A percentile compares a stretch with the other conserved stretches of the same genome.
phyloP scores from a whole-genome alignment of 2,113 vertebrate species.

The Regulus satrapa region DNA sequence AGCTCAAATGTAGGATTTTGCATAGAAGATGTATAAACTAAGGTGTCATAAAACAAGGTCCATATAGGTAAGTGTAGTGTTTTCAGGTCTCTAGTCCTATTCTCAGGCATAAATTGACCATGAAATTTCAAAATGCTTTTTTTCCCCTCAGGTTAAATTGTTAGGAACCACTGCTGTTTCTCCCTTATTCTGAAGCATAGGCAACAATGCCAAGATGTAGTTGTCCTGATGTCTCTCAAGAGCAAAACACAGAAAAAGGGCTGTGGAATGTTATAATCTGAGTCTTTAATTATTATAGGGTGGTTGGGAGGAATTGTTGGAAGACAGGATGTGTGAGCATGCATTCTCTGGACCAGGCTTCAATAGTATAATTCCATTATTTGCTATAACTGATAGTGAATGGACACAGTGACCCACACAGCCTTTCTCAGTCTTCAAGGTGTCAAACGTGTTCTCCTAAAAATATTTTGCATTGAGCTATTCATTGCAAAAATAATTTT shows the following conservation, averaged over 20 bases:
- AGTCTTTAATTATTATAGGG: background rate
- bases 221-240: background rate
- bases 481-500: background rate
- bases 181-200: background rate
- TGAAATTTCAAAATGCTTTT: background rate
- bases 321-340: background rate
- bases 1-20: background rate
- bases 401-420: background rate
- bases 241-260: background rate
- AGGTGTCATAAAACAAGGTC: background rate
- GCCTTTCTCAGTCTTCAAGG: background rate
- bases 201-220: background rate
- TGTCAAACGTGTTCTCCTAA: background rate
- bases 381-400: background rate
- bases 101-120: background rate
- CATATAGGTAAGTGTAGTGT: background rate
- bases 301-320: background rate
- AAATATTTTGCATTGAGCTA: background rate
- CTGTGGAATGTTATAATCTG: background rate
- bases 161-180: background rate
- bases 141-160: background rate
- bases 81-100: background rate
- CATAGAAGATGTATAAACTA: background rate
- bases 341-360: background rate
- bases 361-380: background rate